Percentiles rank a stretch among this genome's conserved stretches.
These are phyloP conservation scores for Amphibalanus amphitrite DNA, from an alignment of 1,140 invertebrate species.

Conservation along the genomic window DNA sequence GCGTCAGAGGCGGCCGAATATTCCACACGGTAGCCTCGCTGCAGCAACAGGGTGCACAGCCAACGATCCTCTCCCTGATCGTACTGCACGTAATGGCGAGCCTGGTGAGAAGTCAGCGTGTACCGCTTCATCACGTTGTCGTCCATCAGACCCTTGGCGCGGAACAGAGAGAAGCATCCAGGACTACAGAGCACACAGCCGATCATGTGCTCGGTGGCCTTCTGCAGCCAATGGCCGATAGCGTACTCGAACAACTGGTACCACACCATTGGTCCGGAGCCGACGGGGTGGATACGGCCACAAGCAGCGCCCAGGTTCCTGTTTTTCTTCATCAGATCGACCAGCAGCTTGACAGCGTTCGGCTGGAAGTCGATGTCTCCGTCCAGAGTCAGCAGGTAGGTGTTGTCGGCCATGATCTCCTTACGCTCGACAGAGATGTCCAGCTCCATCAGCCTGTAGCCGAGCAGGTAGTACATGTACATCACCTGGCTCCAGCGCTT, in stretches of 20 bases:
- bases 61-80: constrained; percentile 95
- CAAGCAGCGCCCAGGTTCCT: constrained; percentile 94
- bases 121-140: constrained; percentile 98
- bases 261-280: constrained; percentile 95
- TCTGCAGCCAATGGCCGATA: constrained; percentile 99
- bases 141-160: constrained; percentile 93
- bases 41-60: constrained; percentile 82
- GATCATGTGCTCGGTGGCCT: constrained; percentile 97
- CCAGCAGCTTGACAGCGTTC: constrained; percentile 75
- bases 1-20: constrained; percentile 96
- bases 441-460: constrained; percentile 81
- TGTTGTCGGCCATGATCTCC: constrained; percentile 90
- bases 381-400: constrained; percentile 87
- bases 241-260: constrained; percentile 98
- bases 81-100: constrained; percentile 94
- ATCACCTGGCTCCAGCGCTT: constrained; percentile 93
- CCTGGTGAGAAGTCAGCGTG: constrained; percentile 78
- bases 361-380: constrained; percentile 98
- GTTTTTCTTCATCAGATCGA: constrained; percentile 98
- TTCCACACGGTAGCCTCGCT: constrained; percentile 93
- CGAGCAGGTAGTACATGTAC: constrained; percentile 98
- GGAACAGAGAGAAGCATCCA: constrained; percentile 94
- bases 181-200: constrained; percentile 93
- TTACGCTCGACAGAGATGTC: constrained; percentile 86
- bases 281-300: constrained; percentile 93